Evolutionary conservation across 2,888 invertebrate genomes (phyloP).

Genomic region (Prenolepis imparis): DNA sequence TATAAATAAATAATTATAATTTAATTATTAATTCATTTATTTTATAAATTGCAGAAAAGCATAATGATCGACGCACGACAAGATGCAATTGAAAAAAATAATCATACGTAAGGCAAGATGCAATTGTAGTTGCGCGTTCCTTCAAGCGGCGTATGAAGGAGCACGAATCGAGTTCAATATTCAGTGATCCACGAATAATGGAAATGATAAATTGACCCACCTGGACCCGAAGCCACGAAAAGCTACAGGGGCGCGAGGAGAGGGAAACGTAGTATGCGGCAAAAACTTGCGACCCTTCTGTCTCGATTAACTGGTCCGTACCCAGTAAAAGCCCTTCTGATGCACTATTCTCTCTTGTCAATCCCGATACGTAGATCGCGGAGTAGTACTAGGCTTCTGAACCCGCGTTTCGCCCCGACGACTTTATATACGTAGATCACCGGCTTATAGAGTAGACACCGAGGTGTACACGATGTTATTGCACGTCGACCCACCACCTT

Average conservation of each 20-base stretch:
- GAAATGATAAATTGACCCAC: conserved; percentile 39
- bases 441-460: conserved; percentile 75
- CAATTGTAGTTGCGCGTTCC: background rate
- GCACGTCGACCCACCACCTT: conserved; percentile 77
- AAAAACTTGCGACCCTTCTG: conserved; percentile 20
- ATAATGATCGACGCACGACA: background rate
- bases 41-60: background rate
- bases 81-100: background rate
- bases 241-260: background rate
- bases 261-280: background rate
- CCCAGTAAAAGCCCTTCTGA: background rate
- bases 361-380: conserved; percentile 81
- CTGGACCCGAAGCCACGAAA: conserved; percentile 18
- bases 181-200: conserved; percentile 16
- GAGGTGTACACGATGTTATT: conserved; percentile 62
- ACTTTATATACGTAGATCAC: conserved; percentile 86
- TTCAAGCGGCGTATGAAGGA: background rate
- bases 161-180: background rate
- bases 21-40: too few relatives aligned
- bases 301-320: background rate
- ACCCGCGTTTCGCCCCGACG: conserved; percentile 83
- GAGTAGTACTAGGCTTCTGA: conserved; percentile 83
- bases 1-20: background rate
- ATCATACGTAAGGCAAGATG: background rate
- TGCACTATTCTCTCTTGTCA: conserved; percentile 30